Evolutionary conservation across 1,140 invertebrate species (phyloP), one percentile per base, ranked within the genome.

Genomic region (Centruroides vittatus): DNA sequence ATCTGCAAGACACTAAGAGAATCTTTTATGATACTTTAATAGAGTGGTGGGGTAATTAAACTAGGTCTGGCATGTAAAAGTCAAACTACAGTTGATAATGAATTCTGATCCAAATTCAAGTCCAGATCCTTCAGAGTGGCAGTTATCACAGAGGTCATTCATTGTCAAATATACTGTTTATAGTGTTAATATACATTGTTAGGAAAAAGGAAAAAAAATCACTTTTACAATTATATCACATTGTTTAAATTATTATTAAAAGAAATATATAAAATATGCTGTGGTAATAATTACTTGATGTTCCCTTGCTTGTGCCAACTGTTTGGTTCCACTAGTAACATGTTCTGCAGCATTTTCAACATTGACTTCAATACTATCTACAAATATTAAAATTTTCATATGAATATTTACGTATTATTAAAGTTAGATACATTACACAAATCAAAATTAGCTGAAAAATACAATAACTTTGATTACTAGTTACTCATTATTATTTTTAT

Each of bases 361-460:
- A 70, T 86, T 91, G 2, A 93, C 89, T 78, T 99, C 95, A 71
- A 99, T 99, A 47, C 89, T 95, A 72, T 98, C 93, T 77, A 67
- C 61, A 69, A 68, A 54, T 41, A 59, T 54, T 47, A 59, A 67
- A 55, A 47, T 47, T 13, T 49, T 59, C 23, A 63, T 47, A 46
- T 51, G 6, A 60, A 35, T 13, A 35, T 35, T 59, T 65, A 35
- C 34, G 9, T 35, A 9, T 12, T 13, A 13, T 35, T 36, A 3
- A 4, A 34, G n/a, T 8, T 23, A 57, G 55, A 13, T 35, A 23
- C 23, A 23, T 23, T 23, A 23, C 23, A 23, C 23, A 23, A 23
- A 23, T 23, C 23, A 23, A 23, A 23, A 23, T n/a, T 23, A 23
- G 23, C 23, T 23, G 23, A 23, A 23, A 23, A 1, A 23, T 23